Evolutionary conservation across 37 sponge, comb jelly and placozoan genomes (phyloP).

Genomic region (Crambe crambe): DNA sequence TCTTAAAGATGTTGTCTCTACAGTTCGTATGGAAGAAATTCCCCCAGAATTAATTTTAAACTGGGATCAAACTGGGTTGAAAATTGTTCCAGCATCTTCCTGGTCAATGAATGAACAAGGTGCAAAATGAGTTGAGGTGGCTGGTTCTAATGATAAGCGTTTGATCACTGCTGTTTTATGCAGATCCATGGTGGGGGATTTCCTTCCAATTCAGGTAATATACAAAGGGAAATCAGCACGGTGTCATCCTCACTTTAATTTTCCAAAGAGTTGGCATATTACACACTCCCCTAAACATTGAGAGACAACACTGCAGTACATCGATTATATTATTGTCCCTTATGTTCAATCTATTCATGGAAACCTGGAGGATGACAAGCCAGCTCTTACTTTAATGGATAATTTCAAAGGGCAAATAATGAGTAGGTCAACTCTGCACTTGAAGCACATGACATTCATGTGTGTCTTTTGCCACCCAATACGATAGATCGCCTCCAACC

Average conservation of each 20-base stretch:
- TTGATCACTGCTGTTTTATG: conserved; percentile 56
- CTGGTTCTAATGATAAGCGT: conserved; percentile 50
- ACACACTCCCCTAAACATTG: conserved; percentile 65
- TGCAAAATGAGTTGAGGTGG: conserved; percentile 37
- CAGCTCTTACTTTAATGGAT: conserved; percentile 40
- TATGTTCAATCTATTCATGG: background rate
- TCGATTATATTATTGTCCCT: conserved; percentile 49
- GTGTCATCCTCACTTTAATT: conserved; percentile 34
- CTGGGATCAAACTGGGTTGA: conserved; percentile 71
- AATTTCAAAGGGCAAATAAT: conserved; percentile 24
- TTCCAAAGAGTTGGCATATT: conserved; percentile 63
- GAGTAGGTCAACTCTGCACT: conserved; percentile 10
- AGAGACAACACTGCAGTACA: conserved; percentile 45
- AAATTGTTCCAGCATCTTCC: conserved; percentile 41
- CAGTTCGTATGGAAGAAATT: conserved; percentile 46
- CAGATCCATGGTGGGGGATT: conserved; percentile 45
- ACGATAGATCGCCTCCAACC: no score
- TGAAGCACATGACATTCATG: conserved; percentile 49
- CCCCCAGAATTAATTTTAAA: conserved; percentile 52
- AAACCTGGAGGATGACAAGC: background rate
- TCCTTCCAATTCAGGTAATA: conserved; percentile 51
- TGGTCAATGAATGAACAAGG: conserved; percentile 64
- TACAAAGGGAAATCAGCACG: conserved; percentile 53
- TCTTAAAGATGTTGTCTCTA: background rate
- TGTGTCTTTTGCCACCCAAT: conserved; percentile 45